These are phyloP conservation scores for Oscheius sp. DNA, from an alignment of 1,140 invertebrate species.

Conservation along the genomic window DNA sequence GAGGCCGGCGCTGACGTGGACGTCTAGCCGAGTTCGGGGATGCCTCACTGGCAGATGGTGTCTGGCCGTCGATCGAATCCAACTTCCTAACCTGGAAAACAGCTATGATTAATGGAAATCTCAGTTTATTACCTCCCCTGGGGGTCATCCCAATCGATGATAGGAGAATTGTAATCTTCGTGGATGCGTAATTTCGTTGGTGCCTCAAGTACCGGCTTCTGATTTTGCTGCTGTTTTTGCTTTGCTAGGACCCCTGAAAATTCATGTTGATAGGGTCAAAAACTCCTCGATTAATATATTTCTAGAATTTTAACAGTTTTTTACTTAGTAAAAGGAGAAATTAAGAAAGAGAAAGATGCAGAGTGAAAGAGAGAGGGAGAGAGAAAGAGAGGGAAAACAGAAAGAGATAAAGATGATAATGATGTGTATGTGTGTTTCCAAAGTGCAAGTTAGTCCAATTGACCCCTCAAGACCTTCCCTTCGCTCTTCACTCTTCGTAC, in stretches of 20 bases:
- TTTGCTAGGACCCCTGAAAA: neutral
- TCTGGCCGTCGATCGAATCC: conserved; percentile 18
- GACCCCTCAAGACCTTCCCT: too few species aligned
- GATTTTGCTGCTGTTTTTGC: neutral
- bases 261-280: neutral
- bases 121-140: neutral
- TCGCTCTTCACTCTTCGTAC: too few species aligned
- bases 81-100: conserved; percentile 11
- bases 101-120: neutral
- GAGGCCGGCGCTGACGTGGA: conserved; percentile 53
- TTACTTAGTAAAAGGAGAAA: neutral
- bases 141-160: neutral
- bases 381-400: neutral
- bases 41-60: conserved; percentile 35
- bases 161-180: neutral
- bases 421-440: too few species aligned
- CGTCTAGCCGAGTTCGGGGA: conserved; percentile 46
- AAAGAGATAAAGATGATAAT: neutral
- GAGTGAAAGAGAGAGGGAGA: neutral
- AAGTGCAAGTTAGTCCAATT: too few species aligned
- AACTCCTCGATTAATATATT: neutral
- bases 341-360: neutral
- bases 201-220: neutral
- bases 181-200: neutral
- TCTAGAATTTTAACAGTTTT: neutral